Conservation (phyloP, 2,797 vertebrate genomes). For the Ctenosaura bakeri region DNA sequence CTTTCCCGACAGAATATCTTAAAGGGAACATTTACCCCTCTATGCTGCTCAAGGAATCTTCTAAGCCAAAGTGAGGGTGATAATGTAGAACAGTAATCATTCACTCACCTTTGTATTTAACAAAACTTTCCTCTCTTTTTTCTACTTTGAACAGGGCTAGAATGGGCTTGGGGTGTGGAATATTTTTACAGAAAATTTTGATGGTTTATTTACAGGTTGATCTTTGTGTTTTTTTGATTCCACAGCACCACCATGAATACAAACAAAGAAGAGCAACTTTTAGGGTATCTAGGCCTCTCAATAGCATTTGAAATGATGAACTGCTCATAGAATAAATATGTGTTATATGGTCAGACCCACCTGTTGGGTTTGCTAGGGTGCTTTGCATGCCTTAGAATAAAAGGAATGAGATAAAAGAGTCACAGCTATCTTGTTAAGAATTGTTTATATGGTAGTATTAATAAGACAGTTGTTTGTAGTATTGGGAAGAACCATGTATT, state of each 20-base stretch:
- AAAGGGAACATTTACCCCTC: constrained; percentile 25
- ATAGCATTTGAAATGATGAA: constrained; percentile 47
- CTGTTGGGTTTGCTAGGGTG: constrained; percentile 46
- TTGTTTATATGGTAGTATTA: constrained; percentile 38
- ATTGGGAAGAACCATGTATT: not conserved
- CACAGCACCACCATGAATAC: not conserved
- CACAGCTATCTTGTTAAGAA: constrained; percentile 42
- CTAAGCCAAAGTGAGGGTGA: not conserved
- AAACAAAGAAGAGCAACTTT: not conserved
- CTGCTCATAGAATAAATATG: constrained; percentile 26
- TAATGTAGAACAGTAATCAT: constrained; percentile 34
- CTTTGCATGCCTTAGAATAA: constrained; percentile 59
- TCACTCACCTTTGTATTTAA: constrained; percentile 30
- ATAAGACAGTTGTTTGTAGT: constrained; percentile 40
- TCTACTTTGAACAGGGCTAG: constrained; percentile 61
- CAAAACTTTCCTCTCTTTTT: constrained; percentile 57
- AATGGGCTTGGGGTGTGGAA: constrained; percentile 8
- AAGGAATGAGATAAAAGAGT: constrained; percentile 33
- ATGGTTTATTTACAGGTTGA: constrained; percentile 50
- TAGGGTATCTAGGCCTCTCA: constrained; percentile 14
- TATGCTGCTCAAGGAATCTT: constrained; percentile 36
- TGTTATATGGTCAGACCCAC: constrained; percentile 33
- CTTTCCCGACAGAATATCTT: constrained; percentile 74
- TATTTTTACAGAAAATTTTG: constrained; percentile 39
- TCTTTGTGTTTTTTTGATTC: constrained; percentile 45